Evolutionary conservation across 1,140 invertebrate genomes (phyloP), one percentile per base, ranked within the genome.

Genomic region (Olivierus martensii): DNA sequence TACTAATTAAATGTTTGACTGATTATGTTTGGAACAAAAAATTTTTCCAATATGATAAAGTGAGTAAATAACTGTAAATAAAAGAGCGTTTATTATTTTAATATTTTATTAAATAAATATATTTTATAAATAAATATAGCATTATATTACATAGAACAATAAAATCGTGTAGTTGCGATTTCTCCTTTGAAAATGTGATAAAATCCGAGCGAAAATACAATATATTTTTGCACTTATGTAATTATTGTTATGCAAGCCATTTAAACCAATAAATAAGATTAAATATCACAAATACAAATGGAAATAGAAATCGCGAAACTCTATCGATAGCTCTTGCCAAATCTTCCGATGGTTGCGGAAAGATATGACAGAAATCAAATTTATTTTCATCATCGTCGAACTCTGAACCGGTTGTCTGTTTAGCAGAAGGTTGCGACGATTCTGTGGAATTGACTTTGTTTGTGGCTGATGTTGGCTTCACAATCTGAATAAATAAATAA

Each of bases 191-290:
- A 28, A 28, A 28, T 28, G 2, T 28, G 28, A 28, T 28, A 28
- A 28, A 28, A 28, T 28, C 28, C 28, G 28, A 28, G 9, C 28
- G 9, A 6, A 28, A 28, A 28, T 28, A 9, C 9, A 28, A 28
- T 6, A 28, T 9, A 28, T 6, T 4, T 28, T 9, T 28, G 4
- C 28, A 28, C 28, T 28, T 28, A 28, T 28, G 28, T 6, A 28
- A 9, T 28, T 28, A 6, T 28, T 9, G 28, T 28, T 28, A 28
- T 28, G 28, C 28, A 4, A 28, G 28, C 55, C 55, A 56, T 3
- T 50, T 48, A 35, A 56, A 49, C 58, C 58, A 60, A 35, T 60
- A 60, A n/a, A 60, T 51, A 11, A 58, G 35, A 39, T 60, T 60
- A 44, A 60, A 60, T 4, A 60, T 36, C 10, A 60, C 37, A 41